Conservation (phyloP, 1,140 invertebrate species). For the Sinonovacula constricta region DNA sequence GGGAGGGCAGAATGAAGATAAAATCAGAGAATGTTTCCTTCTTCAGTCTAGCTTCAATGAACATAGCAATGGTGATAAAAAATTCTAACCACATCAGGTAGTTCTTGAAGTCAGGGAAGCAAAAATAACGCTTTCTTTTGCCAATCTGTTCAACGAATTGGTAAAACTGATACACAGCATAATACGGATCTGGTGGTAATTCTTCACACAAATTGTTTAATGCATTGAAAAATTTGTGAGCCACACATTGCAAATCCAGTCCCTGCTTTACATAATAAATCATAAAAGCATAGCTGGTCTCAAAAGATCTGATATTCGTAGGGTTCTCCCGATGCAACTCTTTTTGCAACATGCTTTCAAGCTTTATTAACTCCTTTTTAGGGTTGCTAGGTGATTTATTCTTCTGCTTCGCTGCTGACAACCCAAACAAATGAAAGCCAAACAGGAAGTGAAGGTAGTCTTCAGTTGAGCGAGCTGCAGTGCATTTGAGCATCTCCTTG, state of each 20-base stretch:
- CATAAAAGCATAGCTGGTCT: conserved; percentile 16
- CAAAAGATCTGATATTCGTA: not conserved
- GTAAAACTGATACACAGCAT: conserved; percentile 63
- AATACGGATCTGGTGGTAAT: conserved; percentile 54
- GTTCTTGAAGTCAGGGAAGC: conserved; percentile 53
- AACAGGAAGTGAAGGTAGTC: conserved; percentile 28
- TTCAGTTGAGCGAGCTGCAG: conserved; percentile 13
- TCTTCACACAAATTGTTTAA: no score
- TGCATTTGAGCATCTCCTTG: not conserved
- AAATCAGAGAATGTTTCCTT: conserved; percentile 18
- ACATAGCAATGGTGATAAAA: conserved; percentile 55
- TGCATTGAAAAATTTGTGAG: conserved; percentile 54
- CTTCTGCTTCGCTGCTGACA: conserved; percentile 4
- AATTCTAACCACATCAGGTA: conserved; percentile 66
- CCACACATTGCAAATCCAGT: conserved; percentile 40
- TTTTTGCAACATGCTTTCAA: conserved; percentile 29
- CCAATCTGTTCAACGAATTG: conserved; percentile 56
- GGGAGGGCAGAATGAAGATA: conserved; percentile 54
- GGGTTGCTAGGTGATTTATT: conserved; percentile 13
- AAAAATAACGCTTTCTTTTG: conserved; percentile 29
- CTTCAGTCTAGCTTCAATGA: conserved; percentile 55
- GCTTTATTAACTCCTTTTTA: conserved; percentile 23
- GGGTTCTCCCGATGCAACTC: conserved; percentile 6
- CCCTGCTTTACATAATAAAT: conserved; percentile 31
- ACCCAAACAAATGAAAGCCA: conserved; percentile 23